A percentile compares a stretch with the other conserved stretches of the same genome.
Evolutionary conservation across 2,797 vertebrate species (phyloP).

Genomic region (Diplodus sargus): DNA sequence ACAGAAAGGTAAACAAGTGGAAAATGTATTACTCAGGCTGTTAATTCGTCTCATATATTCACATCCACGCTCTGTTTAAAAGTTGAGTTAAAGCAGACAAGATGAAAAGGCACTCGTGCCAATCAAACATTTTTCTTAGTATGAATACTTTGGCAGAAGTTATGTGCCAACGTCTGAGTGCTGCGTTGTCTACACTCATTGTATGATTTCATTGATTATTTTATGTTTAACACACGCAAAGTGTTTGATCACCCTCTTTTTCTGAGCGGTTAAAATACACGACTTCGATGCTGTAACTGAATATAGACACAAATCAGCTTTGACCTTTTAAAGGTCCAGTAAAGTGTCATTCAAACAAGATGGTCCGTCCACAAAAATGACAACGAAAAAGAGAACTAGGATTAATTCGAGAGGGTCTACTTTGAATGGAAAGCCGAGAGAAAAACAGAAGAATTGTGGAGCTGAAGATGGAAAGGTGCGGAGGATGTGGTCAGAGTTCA

Average conservation of each 20-base stretch:
- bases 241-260: neutral
- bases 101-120: neutral
- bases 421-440: neutral
- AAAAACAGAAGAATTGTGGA: neutral
- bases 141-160: too few species aligned
- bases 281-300: too few species aligned
- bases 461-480: neutral
- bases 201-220: neutral
- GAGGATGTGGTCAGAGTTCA: neutral
- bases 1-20: neutral
- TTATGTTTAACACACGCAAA: neutral
- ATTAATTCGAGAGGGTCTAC: neutral
- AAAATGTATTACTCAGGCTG: neutral
- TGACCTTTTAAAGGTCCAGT: neutral
- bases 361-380: neutral
- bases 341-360: neutral
- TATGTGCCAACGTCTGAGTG: neutral
- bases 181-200: too few species aligned
- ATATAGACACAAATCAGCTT: neutral
- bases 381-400: neutral
- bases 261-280: too few species aligned
- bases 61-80: neutral
- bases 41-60: slow-evolving; percentile 21
- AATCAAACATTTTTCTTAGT: neutral
- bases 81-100: neutral